Base-by-base conservation (phyloP, 2,888 invertebrate species). In the Melanotus villosus region DNA sequence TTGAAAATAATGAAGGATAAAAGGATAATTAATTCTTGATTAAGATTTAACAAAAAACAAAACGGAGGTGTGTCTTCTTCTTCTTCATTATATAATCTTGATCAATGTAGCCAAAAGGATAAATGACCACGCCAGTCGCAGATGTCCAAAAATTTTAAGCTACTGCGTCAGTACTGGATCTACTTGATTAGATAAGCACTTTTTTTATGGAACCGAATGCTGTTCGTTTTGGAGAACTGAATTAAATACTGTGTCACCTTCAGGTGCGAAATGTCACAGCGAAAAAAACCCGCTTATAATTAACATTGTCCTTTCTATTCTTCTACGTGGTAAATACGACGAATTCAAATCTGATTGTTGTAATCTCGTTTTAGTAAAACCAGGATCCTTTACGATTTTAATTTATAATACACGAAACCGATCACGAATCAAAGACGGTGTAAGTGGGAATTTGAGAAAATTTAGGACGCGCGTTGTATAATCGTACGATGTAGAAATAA, bases 221-320 rank as follows among this genome's bases (percentile, higher is more conserved):
- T 47, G 23, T 47, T 47, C 47, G 1, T 6, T 47, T 47, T 21
- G 12, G 47, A 10, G 10, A 23, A 47, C 18, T 19, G 7, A 6
- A 9, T 47, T 12, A 2, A 23, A 7, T 47, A 47, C 21, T 26
- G 50, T 52, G 52, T 52, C 52, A 52, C 52, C 52, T 52, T 52
- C 52, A 52, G 52, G 52, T 32, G 32, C 32, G 32, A 32, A 52
- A 52, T 52, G 52, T 52, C 52, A 47, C 14, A 21, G 47, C 5
- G 12, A 47, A 52, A 47, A 47, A 52, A 52, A 52, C 52, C 23
- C 12, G 52, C 52, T 32, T n/a, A 32, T 32, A 52, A 52, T 52
- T 52, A 52, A 19, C 32, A 52, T 52, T 32, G 52, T 30, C 52
- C 52, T 52, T 52, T 52, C 52, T 30, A 52, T 52, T 52, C 52